These are phyloP conservation scores for Chroicocephalus ridibundus DNA, from an alignment of 2,113 vertebrate genomes.

Conservation along the genomic window DNA sequence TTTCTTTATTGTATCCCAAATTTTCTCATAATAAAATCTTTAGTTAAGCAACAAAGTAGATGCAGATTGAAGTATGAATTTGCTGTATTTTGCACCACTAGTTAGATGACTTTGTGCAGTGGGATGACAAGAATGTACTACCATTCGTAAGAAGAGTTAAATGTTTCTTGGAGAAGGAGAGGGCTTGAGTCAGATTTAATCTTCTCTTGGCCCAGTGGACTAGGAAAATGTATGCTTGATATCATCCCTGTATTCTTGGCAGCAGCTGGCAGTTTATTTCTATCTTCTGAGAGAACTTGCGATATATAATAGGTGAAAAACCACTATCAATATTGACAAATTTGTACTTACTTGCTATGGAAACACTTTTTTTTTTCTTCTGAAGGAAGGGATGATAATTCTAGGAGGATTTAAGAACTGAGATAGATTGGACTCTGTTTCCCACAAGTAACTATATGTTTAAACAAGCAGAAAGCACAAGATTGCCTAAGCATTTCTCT, in stretches of 20 bases:
- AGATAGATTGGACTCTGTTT: not conserved
- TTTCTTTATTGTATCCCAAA: not conserved
- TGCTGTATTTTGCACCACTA: not conserved
- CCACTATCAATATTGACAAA: constrained; percentile 52
- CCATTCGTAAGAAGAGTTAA: constrained; percentile 1
- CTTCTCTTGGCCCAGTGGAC: constrained; percentile 36
- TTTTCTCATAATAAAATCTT: constrained; percentile 3
- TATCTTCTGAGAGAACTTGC: constrained; percentile 38
- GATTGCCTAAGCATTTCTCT: not conserved
- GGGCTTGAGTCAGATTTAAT: constrained; percentile 43
- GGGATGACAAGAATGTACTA: not conserved
- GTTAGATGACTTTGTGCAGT: not conserved
- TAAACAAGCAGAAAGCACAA: constrained; percentile 1
- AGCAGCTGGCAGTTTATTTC: constrained; percentile 52
- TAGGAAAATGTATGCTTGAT: constrained; percentile 32
- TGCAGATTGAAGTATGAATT: not conserved
- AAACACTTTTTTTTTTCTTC: constrained; percentile 23
- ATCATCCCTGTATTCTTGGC: constrained; percentile 43
- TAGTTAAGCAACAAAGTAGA: not conserved
- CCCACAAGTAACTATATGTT: not conserved
- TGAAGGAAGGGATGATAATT: constrained; percentile 30
- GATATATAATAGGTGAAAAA: constrained; percentile 54
- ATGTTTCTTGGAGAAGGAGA: constrained; percentile 7
- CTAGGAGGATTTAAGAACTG: constrained; percentile 8
- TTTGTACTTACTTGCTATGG: constrained; percentile 33